phyloP scores from a whole-genome alignment of 2,888 invertebrate species.

The Busseola fusca region DNA sequence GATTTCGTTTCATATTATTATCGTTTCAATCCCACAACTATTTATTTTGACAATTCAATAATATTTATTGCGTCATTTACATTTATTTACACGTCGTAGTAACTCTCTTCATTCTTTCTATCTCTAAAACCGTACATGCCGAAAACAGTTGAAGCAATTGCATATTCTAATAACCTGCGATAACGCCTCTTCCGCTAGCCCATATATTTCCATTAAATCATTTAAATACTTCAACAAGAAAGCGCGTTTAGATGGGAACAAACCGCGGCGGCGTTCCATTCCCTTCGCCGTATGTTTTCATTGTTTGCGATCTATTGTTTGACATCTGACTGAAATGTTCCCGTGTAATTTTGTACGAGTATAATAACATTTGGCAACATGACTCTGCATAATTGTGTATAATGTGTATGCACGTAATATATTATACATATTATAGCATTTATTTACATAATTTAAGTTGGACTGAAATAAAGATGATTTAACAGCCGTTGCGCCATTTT shows the following conservation, averaged over 20 bases:
- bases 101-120: neutral
- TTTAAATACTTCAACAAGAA: slow-evolving; percentile 28
- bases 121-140: neutral
- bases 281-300: slow-evolving; percentile 58
- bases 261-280: slow-evolving; percentile 15
- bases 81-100: neutral
- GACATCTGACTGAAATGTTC: slow-evolving; percentile 73
- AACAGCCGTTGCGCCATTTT: slow-evolving; percentile 11
- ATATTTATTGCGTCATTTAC: neutral
- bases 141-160: neutral
- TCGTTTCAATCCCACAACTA: neutral
- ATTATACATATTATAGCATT: slow-evolving; percentile 57
- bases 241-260: slow-evolving; percentile 1
- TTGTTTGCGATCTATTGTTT: slow-evolving; percentile 73
- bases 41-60: neutral
- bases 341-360: slow-evolving; percentile 70
- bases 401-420: slow-evolving; percentile 69
- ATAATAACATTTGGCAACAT: slow-evolving; percentile 77
- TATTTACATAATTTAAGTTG: slow-evolving; percentile 59
- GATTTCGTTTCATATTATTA: neutral
- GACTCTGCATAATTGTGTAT: slow-evolving; percentile 73
- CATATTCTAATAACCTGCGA: neutral
- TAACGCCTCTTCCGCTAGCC: neutral
- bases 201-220: slow-evolving; percentile 58
- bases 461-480: slow-evolving; percentile 50